Evolutionary conservation across 2,113 vertebrate species (phyloP).

Genomic region (Epinephelus fuscoguttatus): DNA sequence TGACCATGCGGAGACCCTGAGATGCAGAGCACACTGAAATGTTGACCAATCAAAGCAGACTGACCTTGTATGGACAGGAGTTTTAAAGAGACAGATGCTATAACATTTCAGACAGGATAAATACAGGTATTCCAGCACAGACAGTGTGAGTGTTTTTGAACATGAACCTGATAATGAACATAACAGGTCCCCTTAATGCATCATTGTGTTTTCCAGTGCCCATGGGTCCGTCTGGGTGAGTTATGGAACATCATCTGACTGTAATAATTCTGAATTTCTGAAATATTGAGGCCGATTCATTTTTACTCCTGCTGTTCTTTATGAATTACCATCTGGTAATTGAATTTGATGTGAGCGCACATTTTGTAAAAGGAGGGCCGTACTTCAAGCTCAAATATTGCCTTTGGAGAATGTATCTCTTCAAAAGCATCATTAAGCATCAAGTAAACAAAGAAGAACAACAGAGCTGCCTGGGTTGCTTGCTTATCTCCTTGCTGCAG

Average conservation of each 20-base stretch:
- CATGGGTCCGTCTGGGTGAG: background rate
- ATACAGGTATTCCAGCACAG: no score
- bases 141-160: no score
- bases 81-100: no score
- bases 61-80: no score
- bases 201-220: background rate
- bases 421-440: slow-evolving; percentile 34
- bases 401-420: slow-evolving; percentile 17
- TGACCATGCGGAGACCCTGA: no score
- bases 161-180: no score
- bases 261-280: background rate
- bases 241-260: background rate
- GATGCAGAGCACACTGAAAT: no score
- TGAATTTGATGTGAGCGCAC: background rate
- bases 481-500: background rate
- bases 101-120: no score
- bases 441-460: slow-evolving; percentile 1
- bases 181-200: background rate
- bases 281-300: background rate
- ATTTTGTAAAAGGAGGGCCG: background rate
- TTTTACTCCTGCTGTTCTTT: background rate
- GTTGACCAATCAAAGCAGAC: no score
- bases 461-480: background rate
- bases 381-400: background rate
- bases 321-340: slow-evolving; percentile 5